Evolutionary conservation across 2,113 vertebrate species (phyloP), one percentile per base, ranked within the genome.

Genomic region (Leptocoma aspasia): DNA sequence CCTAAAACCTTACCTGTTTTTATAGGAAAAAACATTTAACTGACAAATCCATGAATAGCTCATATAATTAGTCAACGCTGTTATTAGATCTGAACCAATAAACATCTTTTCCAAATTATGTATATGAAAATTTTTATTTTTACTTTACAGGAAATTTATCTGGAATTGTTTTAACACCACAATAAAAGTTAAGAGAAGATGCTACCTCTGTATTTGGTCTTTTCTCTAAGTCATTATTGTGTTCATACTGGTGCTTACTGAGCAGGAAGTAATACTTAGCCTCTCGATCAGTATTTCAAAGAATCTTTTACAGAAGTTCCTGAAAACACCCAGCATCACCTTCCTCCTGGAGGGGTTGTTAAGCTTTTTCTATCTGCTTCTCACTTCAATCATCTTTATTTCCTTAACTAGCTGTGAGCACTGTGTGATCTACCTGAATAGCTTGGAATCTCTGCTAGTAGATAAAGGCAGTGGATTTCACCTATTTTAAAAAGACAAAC

Each of bases 401-500:
- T 86, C 23, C 9, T 33, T 73, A 73, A 65, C 60, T 45, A 42
- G 33, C 77, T 17, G 5, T 44, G 78, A 91, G 57, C 16, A 21
- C 54, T 12, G 9, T 4, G 1, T 87, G 78, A 96, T 79, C 91
- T 91, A 71, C 0, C 0, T 54, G 75, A 72, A 65, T 21, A 95
- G 28, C 35, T 10, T 78, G 21, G 16, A 88, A 79, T 61, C 11
- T 63, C 65, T 91, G 93, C 75, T 93, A 82, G 60, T 69, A 33
- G 45, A 65, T 92, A 87, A 96, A 89, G 81, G 85, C 87, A 94
- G 83, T 87, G 95, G 65, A 94, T 97, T 97, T 97, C 84, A 93
- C 44, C 69, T 77, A 33, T 91, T 96, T 96, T 94, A 95, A 97
- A 69, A 94, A 95, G 71, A 94, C 33, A 75, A 94, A 95, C 72